phyloP scores from a whole-genome alignment of 2,888 invertebrate species.

The Clostera curtula region DNA sequence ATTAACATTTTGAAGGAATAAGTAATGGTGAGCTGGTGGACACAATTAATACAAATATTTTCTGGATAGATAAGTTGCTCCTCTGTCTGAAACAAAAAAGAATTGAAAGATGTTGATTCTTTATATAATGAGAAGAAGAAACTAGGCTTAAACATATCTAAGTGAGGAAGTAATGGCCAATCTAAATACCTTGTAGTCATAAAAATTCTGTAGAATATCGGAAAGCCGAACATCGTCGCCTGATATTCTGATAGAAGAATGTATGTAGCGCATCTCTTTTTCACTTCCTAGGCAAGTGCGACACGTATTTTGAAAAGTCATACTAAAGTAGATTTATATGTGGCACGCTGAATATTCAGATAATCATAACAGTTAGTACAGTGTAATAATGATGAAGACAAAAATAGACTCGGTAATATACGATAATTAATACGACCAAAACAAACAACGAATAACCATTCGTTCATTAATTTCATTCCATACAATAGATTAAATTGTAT shows the following conservation, averaged over 20 bases:
- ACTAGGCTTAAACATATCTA: background rate
- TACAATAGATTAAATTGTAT: too few relatives aligned
- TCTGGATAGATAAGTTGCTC: constrained; percentile 44
- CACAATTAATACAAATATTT: constrained; percentile 58
- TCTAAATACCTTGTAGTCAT: constrained; percentile 49
- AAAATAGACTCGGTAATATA: too few relatives aligned
- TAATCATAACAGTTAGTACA: too few relatives aligned
- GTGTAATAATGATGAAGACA: too few relatives aligned
- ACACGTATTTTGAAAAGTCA: constrained; percentile 51
- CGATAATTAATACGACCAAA: too few relatives aligned
- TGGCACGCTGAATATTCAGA: background rate
- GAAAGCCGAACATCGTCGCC: constrained; percentile 46
- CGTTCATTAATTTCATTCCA: too few relatives aligned
- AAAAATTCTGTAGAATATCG: constrained; percentile 56
- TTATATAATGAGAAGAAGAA: background rate
- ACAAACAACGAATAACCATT: too few relatives aligned
- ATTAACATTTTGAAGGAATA: constrained; percentile 64
- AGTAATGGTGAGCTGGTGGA: constrained; percentile 60
- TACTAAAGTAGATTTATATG: constrained; percentile 12
- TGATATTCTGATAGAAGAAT: constrained; percentile 42
- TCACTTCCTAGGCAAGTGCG: constrained; percentile 52
- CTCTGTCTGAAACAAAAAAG: constrained; percentile 33
- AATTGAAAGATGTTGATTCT: constrained; percentile 5
- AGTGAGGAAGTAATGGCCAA: background rate
- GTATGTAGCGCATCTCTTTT: constrained; percentile 53